phyloP scores from a whole-genome alignment of 2,113 vertebrate genomes.

The Cnemophilus loriae region DNA sequence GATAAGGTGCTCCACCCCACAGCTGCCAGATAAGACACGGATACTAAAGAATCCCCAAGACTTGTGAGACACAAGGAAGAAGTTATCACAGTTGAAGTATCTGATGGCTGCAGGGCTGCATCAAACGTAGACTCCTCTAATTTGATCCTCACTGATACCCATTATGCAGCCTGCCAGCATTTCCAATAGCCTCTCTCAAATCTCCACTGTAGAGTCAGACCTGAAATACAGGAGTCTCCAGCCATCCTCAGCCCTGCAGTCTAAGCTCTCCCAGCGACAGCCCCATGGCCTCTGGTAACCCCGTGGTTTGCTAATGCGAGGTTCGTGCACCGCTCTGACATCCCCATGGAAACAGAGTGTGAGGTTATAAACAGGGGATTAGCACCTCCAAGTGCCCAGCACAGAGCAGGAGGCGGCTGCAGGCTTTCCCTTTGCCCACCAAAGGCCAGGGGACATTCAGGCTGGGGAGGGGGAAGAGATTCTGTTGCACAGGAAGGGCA shows the following conservation, averaged over 20 bases:
- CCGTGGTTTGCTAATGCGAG: constrained; percentile 30
- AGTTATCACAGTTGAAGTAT: neutral
- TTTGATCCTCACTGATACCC: neutral
- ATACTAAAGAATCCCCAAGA: neutral
- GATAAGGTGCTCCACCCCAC: neutral
- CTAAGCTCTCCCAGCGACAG: constrained; percentile 43
- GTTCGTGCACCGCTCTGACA: constrained; percentile 55
- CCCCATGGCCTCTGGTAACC: constrained; percentile 67
- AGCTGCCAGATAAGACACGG: neutral
- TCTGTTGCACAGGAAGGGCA: neutral
- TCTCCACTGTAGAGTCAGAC: neutral
- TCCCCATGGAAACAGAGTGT: constrained; percentile 68
- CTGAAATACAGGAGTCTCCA: neutral
- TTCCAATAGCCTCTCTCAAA: neutral
- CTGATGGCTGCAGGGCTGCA: neutral
- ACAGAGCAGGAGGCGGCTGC: neutral
- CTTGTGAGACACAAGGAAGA: neutral
- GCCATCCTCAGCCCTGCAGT: neutral
- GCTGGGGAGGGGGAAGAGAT: neutral
- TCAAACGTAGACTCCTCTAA: neutral
- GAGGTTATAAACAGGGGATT: constrained; percentile 70
- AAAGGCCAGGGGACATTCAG: neutral
- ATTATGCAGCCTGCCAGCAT: neutral
- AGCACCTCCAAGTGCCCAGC: constrained; percentile 53
- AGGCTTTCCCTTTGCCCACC: neutral